Conservation (phyloP, 1,140 invertebrate genomes). For the Delia radicum region DNA sequence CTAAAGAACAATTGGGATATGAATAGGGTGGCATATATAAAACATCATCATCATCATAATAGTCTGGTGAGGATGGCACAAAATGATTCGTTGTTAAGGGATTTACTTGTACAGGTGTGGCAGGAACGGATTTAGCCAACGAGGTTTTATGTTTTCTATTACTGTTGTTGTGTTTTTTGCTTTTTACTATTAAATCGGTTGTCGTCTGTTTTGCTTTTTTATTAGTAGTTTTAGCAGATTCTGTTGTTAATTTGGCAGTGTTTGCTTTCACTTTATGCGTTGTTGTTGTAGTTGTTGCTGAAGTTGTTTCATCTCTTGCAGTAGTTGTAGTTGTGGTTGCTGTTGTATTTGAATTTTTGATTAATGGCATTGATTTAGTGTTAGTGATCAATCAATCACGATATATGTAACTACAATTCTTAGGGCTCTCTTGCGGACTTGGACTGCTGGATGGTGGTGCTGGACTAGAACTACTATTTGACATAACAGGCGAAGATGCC, state of each 20-base stretch:
- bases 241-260: neutral
- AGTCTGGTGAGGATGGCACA: conserved; percentile 33
- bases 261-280: conserved; percentile 4
- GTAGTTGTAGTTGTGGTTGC: conserved; percentile 21
- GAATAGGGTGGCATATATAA: conserved; percentile 28
- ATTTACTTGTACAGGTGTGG: conserved; percentile 49
- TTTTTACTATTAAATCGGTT: conserved; percentile 28
- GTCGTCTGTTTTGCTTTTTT: neutral
- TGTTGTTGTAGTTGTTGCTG: conserved; percentile 13
- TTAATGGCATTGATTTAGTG: conserved; percentile 56
- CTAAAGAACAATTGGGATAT: conserved; percentile 27
- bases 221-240: conserved; percentile 4
- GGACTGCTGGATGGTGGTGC: conserved; percentile 55
- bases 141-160: conserved; percentile 18
- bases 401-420: conserved; percentile 57
- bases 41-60: conserved; percentile 27
- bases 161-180: conserved; percentile 26
- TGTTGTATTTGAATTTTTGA: conserved; percentile 41
- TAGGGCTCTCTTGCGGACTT: conserved; percentile 56
- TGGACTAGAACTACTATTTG: conserved; percentile 56
- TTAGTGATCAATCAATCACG: conserved; percentile 58
- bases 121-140: conserved; percentile 48
- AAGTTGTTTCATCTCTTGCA: conserved; percentile 14
- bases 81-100: conserved; percentile 38
- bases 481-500: conserved; percentile 55